These are phyloP conservation scores for Pipistrellus nathusii DNA, from an alignment of 2,797 vertebrate species.

Conservation along the genomic window DNA sequence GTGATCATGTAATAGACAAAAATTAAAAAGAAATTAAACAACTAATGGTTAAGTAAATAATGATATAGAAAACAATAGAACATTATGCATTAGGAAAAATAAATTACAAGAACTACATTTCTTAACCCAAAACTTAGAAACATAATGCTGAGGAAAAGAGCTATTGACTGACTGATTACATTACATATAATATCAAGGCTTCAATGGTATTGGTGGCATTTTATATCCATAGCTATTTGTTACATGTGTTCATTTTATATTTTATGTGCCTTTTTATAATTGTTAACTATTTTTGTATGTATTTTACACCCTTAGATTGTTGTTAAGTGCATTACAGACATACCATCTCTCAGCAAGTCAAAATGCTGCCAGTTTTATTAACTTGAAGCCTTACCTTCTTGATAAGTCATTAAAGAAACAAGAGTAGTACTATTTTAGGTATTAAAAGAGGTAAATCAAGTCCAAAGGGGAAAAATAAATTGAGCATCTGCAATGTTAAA, in stretches of 20 bases:
- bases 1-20: neutral
- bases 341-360: neutral
- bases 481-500: neutral
- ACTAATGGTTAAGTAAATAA: neutral
- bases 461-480: neutral
- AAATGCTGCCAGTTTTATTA: neutral
- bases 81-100: neutral
- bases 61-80: neutral
- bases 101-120: neutral
- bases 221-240: neutral
- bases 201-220: neutral
- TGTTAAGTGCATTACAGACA: neutral
- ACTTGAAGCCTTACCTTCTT: neutral
- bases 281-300: neutral
- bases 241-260: neutral
- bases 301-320: neutral
- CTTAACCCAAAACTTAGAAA: neutral
- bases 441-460: neutral
- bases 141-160: neutral
- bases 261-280: neutral
- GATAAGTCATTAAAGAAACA: neutral
- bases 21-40: neutral
- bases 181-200: neutral
- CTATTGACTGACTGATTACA: neutral
- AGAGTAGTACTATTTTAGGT: neutral